These are phyloP conservation scores for Apis dorsata DNA, from an alignment of 1,140 invertebrate species.

Conservation along the genomic window DNA sequence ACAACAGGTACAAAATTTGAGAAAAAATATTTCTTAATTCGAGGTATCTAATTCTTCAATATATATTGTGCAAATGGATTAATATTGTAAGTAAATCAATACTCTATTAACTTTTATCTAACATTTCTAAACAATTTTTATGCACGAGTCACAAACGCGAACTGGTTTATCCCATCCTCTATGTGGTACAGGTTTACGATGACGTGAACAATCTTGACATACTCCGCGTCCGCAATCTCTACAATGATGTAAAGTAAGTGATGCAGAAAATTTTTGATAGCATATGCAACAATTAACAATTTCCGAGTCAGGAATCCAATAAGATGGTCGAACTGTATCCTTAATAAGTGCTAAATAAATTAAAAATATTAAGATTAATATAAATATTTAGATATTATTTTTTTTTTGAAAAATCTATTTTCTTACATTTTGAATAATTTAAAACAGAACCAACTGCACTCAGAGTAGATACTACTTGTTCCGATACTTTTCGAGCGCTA, in stretches of 20 bases:
- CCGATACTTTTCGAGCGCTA: conserved; percentile 83
- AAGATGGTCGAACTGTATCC: conserved; percentile 88
- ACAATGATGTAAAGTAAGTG: conserved; percentile 86
- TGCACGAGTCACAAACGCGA: conserved; percentile 85
- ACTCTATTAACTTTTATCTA: background rate
- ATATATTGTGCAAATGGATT: conserved; percentile 5
- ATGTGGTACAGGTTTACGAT: conserved; percentile 83
- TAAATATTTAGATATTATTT: background rate
- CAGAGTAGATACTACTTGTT: conserved; percentile 84
- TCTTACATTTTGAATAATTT: conserved; percentile 81
- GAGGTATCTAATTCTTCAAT: background rate
- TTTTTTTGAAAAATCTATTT: background rate
- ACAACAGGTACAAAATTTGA: background rate
- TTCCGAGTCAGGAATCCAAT: conserved; percentile 90
- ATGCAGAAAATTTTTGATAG: conserved; percentile 73
- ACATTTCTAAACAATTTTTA: conserved; percentile 72
- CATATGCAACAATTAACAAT: conserved; percentile 86
- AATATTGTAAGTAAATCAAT: background rate
- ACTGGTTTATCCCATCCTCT: conserved; percentile 86
- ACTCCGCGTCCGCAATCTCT: conserved; percentile 87
- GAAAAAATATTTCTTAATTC: background rate
- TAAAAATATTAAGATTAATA: conserved; percentile 40
- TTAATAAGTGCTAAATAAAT: conserved; percentile 85
- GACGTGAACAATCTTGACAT: conserved; percentile 84
- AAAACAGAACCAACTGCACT: conserved; percentile 82